A percentile compares a stretch with the other conserved stretches of the same genome.
Conservation (phyloP, 1,140 invertebrate species). For the Belonocnema kinseyi region DNA sequence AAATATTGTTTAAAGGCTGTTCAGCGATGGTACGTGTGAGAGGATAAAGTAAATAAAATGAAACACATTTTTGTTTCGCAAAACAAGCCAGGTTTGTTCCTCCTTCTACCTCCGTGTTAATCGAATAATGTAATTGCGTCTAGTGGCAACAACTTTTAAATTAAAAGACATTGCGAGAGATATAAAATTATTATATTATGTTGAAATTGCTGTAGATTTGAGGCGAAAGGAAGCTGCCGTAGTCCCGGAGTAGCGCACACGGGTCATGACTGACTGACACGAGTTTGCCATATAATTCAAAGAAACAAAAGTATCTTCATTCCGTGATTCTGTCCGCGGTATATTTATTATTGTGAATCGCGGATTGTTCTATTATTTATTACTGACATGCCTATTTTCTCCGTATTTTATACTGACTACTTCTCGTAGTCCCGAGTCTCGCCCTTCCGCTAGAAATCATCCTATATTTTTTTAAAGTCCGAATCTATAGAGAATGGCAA, state of each 20-base stretch:
- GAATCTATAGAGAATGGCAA: constrained; percentile 35
- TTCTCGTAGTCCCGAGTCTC: constrained; percentile 18
- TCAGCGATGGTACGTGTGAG: not conserved
- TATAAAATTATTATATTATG: constrained; percentile 4
- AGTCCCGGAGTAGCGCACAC: constrained; percentile 13
- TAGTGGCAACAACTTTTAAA: constrained; percentile 11
- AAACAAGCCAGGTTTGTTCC: not conserved
- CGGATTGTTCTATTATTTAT: constrained; percentile 50
- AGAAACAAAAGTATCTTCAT: constrained; percentile 38
- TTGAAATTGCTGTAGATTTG: constrained; percentile 32
- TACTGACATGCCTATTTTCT: constrained; percentile 38
- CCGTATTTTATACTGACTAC: constrained; percentile 41
- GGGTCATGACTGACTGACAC: constrained; percentile 47
- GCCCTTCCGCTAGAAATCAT: not conserved
- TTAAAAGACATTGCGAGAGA: not conserved
- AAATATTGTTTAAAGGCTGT: not conserved
- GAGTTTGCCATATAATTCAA: constrained; percentile 44
- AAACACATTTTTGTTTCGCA: not conserved
- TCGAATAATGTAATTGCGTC: constrained; percentile 27
- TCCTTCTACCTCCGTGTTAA: constrained; percentile 31
- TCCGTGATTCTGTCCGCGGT: constrained; percentile 36
- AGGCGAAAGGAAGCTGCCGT: not conserved
- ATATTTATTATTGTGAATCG: constrained; percentile 47
- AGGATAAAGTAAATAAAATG: not conserved
- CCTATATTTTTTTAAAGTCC: constrained; percentile 29